Base-by-base conservation (phyloP, 2,113 vertebrate species). In the Oxygymnocypris stewartii region DNA sequence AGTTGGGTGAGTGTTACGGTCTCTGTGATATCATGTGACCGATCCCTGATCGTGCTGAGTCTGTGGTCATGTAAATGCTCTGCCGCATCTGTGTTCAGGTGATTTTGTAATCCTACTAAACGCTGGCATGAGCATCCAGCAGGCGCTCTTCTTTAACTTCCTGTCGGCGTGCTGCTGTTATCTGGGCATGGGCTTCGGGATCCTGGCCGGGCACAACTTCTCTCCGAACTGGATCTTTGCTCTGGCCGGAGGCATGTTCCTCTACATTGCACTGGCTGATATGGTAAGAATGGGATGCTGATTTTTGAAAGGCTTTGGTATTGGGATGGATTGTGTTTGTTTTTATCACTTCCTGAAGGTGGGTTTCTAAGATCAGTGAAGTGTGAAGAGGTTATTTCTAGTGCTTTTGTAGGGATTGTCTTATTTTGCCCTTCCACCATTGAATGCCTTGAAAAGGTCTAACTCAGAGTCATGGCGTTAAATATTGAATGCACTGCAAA, bases 111-210 rank as follows among this genome's bases (percentile, higher is more conserved):
- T 99, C 91, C 93, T 99, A 90, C 95, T 99, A 54, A 99, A 99
- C 0, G 97, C 98, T 0, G 98, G 98, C 0, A 99, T 99, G 98
- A 98, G 95, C 84, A 96, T 98, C 87, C 97, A 97, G 87, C 98
- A 99, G 90, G 98, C 98, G 0, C 94, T 99, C 0, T 99, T 99
- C 95, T 99, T 99, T 88, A 99, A 99, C 95, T 99, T 99, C 95
- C 92, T 99, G 85, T 99, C 98, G 0, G 98, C 98, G 25, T 99
- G 98, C 89, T 99, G 98, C 94, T 99, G 98, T 91, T 99, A 99
- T 61, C 88, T 99, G 89, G 97, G 98, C 0, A 93, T 99, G 95
- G 96, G 95, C 79, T 99, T 99, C 0, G 98, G 98, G 37, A 97
- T 99, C 89, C 91, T 99, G 92, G 98, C 98, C 0, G 97, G 97